These are phyloP conservation scores for Pagetopsis macropterus DNA, from an alignment of 2,797 vertebrate species.

Conservation along the genomic window DNA sequence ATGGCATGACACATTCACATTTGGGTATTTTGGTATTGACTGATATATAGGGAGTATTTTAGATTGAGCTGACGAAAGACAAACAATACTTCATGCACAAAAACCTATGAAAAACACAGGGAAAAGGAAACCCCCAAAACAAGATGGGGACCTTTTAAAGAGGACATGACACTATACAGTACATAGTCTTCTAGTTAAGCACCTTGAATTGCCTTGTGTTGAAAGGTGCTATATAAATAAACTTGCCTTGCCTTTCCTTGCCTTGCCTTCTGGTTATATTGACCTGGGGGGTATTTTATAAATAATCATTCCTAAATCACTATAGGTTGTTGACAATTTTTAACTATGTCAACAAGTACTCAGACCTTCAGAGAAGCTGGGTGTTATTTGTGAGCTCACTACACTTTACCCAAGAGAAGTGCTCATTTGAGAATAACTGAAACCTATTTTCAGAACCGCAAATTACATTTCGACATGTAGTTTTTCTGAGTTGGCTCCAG, in stretches of 20 bases:
- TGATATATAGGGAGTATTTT: not conserved
- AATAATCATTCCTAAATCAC: not conserved
- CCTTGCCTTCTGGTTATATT: not conserved
- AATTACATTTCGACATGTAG: slow-evolving; percentile 12
- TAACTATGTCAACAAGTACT: not conserved
- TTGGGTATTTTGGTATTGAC: not conserved
- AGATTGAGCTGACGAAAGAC: not conserved
- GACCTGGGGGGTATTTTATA: not conserved
- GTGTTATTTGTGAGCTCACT: not conserved
- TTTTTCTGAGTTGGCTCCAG: not conserved
- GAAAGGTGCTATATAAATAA: too few relatives aligned
- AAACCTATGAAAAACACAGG: too few relatives aligned
- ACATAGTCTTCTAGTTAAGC: not conserved
- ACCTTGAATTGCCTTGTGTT: too few relatives aligned
- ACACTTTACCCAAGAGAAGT: not conserved
- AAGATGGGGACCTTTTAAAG: not conserved
- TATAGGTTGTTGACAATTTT: not conserved
- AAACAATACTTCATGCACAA: not conserved
- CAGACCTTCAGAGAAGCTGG: not conserved
- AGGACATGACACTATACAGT: not conserved
- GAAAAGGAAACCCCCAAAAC: too few relatives aligned
- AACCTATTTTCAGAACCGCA: not conserved
- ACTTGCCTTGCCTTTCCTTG: too few relatives aligned
- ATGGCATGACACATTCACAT: slow-evolving; percentile 6
- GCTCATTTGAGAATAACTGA: slow-evolving; percentile 3